These are phyloP conservation scores for Stegodyphus mimosarum DNA, from an alignment of 1,140 invertebrate species.

Conservation along the genomic window DNA sequence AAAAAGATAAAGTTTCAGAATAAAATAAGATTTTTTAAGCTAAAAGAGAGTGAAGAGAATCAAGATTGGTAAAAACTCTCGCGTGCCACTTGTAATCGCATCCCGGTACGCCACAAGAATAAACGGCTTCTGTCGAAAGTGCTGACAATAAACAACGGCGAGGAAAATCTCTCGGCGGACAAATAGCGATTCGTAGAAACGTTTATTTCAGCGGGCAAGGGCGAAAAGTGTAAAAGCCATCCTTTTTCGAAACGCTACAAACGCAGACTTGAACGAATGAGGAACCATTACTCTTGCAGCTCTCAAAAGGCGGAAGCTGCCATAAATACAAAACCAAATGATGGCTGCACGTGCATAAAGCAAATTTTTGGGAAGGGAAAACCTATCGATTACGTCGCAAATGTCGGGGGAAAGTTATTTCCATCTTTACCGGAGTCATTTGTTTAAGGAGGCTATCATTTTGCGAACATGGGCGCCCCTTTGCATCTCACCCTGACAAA, in stretches of 20 bases:
- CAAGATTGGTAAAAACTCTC: too few relatives aligned
- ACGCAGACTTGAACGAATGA: conserved; percentile 22
- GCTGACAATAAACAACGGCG: conserved; percentile 15
- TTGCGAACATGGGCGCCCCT: conserved; percentile 10
- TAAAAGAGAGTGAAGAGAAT: too few relatives aligned
- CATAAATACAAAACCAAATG: conserved; percentile 55
- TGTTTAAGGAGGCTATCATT: conserved; percentile 43
- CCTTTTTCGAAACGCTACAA: conserved; percentile 35
- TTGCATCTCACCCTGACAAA: neutral
- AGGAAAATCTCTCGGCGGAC: conserved; percentile 15
- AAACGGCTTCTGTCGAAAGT: neutral
- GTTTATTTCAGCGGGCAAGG: conserved; percentile 32
- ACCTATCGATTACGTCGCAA: conserved; percentile 30
- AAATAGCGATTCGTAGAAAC: conserved; percentile 29
- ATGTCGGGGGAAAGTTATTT: conserved; percentile 49
- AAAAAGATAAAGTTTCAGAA: too few relatives aligned
- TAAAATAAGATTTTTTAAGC: too few relatives aligned
- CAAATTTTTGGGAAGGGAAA: conserved; percentile 26
- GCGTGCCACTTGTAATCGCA: too few relatives aligned
- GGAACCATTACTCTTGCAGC: conserved; percentile 26
- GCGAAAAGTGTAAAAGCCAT: neutral
- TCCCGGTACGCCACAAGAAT: neutral
- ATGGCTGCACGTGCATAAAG: conserved; percentile 38
- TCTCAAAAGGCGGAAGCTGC: conserved; percentile 6
- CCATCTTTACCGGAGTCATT: conserved; percentile 47